Evolutionary conservation across 1,140 invertebrate genomes (phyloP), one percentile per base, ranked within the genome.

Genomic region (Ostrea denselamellosa): DNA sequence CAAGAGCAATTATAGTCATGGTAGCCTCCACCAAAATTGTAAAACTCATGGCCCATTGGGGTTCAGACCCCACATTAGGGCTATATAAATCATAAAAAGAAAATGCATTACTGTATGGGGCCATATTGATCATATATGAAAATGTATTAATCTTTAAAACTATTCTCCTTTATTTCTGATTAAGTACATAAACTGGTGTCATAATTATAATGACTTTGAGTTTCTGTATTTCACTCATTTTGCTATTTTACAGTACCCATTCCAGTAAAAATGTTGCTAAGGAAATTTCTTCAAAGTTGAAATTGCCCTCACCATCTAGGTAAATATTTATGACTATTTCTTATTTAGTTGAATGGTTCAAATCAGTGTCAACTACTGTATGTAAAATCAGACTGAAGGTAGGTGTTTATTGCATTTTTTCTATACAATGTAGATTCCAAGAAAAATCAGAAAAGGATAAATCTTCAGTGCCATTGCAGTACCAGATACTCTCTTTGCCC

Each of bases 401-500:
- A 44, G 34, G 5, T n/a, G 17, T 19, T 7, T 62, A n/a, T 62
- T 7, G 56, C 5, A 4, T 19, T 56, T 62, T 62, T 19, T 62
- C 28, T 34, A n/a, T n/a, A n/a, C n/a, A n/a, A n/a, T 28, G 28
- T 25, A 77, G 68, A 77, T 77, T 25, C 14, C 68, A 22, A 5
- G 68, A 77, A 28, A 77, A 25, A 77, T 14, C 28, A 25, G 22
- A 77, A 8, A 77, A 14, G 10, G 68, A 77, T 34, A 77, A 34
- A 77, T 77, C 68, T 12, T 25, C 68, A 28, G 68, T 77, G 8
- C 68, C 68, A 34, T 9, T 77, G 68, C 68, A 77, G 14, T 77
- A 77, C 68, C 25, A 77, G 28, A 77, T 77, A 77, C 68, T 28
- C 25, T 77, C 68, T 17, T 77, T 9, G 8, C 25, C 68, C 25